Base-by-base conservation (phyloP, 2,888 invertebrate genomes). In the Drosophila emarginata region DNA sequence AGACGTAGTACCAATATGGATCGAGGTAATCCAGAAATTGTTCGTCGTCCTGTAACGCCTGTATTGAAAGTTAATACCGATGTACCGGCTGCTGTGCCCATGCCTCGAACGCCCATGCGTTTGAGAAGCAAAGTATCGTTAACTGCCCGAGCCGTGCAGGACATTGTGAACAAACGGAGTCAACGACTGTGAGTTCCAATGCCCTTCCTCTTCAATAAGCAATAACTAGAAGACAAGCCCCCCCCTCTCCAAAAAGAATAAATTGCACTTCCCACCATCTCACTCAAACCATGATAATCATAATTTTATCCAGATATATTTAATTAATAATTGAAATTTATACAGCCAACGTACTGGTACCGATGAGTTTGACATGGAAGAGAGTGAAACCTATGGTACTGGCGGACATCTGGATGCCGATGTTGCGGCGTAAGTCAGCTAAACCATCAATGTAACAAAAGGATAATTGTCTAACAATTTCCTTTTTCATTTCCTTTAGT, bases 41-140 rank as follows among this genome's bases (percentile, higher is more conserved):
- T 66, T 14, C 86, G 86, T 67, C 89, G 90, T 56, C 88, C 89
- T 12, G 72, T 89, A 45, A 89, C 90, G 56, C 90, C 90, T 23
- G 80, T 85, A 23, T 69, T 90, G 53, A 77, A 71, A 52, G 77
- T 80, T 6, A 82, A 82, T 69, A 80, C 90, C 26, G 85, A 90
- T 79, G 76, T 83, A 54, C 87, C 88, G 60, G 82, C 87, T 26
- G 90, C 90, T 37, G 72, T 78, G 61, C 90, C 90, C 39, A 66
- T 86, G 79, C 89, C 90, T 11, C 80, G 90, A 63, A 90, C 90
- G 68, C 90, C 90, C 15, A 84, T 89, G 71, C 88, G 88, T 58
- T 72, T 90, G 72, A 80, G 76, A 63, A 89, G 77, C 77, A 86
- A 85, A 61, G 88, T 90, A 32, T 86, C 90, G 6, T 67, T 90